Evolutionary conservation across 2,888 invertebrate genomes (phyloP).

Genomic region (Prostheceraeus crozeri): DNA sequence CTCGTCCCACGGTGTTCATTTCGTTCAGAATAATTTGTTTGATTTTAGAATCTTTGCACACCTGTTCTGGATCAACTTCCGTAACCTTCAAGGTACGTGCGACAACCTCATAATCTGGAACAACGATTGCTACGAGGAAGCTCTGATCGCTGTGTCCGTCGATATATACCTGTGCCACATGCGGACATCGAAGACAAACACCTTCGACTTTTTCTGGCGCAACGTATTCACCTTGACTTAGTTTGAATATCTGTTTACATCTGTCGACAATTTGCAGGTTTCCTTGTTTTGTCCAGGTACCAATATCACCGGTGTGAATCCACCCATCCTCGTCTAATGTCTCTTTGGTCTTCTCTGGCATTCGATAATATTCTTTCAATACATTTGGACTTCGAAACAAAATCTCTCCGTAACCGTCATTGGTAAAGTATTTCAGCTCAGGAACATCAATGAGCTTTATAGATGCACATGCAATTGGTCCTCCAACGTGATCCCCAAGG

Average conservation of each 20-base stretch:
- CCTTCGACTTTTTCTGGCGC: constrained; percentile 98
- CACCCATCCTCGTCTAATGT: constrained; percentile 59
- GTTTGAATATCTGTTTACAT: constrained; percentile 94
- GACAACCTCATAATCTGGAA: constrained; percentile 85
- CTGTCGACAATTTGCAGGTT: constrained; percentile 90
- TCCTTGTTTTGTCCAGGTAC: constrained; percentile 90
- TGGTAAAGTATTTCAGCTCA: too few species aligned
- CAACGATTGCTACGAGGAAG: constrained; percentile 77
- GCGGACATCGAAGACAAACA: constrained; percentile 82
- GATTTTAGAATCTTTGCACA: constrained; percentile 62
- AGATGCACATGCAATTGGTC: constrained; percentile 84
- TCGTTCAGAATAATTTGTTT: constrained; percentile 80
- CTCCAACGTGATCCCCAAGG: constrained; percentile 70
- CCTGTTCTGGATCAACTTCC: constrained; percentile 57
- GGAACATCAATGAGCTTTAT: constrained; percentile 91
- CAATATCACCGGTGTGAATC: constrained; percentile 85
- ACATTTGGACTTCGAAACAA: too few species aligned
- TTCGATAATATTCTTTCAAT: constrained; percentile 87
- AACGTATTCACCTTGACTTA: constrained; percentile 88
- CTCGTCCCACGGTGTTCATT: constrained; percentile 76
- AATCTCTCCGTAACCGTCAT: too few species aligned
- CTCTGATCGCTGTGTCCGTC: constrained; percentile 78
- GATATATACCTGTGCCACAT: constrained; percentile 88
- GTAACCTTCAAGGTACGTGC: too few species aligned
- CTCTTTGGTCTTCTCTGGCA: constrained; percentile 80